Base-by-base conservation (phyloP, 2,888 invertebrate genomes). In the Heliconius aoede region DNA sequence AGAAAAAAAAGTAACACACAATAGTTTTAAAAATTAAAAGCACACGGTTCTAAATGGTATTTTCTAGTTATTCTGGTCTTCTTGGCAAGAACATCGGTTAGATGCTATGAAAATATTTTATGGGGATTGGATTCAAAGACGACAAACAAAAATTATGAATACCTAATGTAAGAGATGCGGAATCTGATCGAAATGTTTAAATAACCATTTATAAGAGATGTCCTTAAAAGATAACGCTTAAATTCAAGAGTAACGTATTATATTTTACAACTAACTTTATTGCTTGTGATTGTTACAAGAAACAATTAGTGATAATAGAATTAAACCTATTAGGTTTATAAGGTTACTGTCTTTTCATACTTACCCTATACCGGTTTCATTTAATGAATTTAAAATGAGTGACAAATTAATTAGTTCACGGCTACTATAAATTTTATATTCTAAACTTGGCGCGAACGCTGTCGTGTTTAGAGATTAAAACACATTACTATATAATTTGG, bases 401-500 rank as follows among this genome's bases (percentile, higher is more conserved):
- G 8, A 9, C 30, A 62, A 11, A 13, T 64, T 11, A 32, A 64
- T 9, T 64, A 32, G 64, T 30, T 64, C 64, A 65, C 36, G 64
- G 64, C 24, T n/a, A n/a, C 4, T 36, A 36, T 24, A n/a, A 36
- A 30, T 62, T 32, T n/a, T 36, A 36, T 65, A 32, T 8, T 36
- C 1, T 65, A 7, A 65, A 65, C 64, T 65, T 65, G 64, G 36
- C 64, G 32, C n/a, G 24, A n/a, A 36, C 64, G 36, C 64, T 65
- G 36, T 15, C 24, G 64, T 65, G 64, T 24, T 36, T n/a, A n/a
- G 15, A 36, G 36, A 64, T 64, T n/a, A 65, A 65, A 15, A 64
- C 24, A 24, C 36, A 24, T 24, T 24, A 65, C 36, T n/a, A 65
- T n/a, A 65, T 36, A 32, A 65, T 65, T 36, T n/a, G 1, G 24